Evolutionary conservation across 2,797 vertebrate species (phyloP), one percentile per base, ranked within the genome.

Genomic region (Brachymystax lenok): DNA sequence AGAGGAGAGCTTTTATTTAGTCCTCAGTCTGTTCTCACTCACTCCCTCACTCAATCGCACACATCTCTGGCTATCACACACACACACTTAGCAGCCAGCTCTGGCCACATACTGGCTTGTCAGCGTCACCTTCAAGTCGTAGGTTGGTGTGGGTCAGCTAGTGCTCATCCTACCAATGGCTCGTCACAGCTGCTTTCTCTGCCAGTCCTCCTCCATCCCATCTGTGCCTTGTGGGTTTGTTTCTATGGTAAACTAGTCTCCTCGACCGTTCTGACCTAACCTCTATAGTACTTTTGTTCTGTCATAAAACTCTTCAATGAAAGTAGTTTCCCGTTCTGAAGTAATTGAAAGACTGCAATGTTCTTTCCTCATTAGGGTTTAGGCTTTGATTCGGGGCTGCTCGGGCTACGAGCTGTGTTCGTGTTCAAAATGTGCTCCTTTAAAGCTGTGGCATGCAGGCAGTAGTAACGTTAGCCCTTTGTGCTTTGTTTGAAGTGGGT

Each of bases 121-220:
- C 83, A 17, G 59, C 86, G 86, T 88, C 79, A 81, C 90, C 90
- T 86, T 85, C 80, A 86, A 46, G 85, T 85, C 81, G 89, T 87
- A 87, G 85, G 87, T 84, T 85, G 83, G 86, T 84, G 87, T 87
- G 86, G 85, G 85, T 86, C 83, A 61, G 64, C 28, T 14, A 82
- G 82, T 81, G 81, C 83, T 85, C 84, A 82, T 83, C 77, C 75
- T 85, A 82, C 84, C 74, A 82, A 89, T 82, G 86, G 86, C 76
- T 86, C 84, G 81, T 85, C 84, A 73, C 84, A 71, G 88, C 80
- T 74, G 86, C 87, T 84, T 81, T 87, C 81, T 85, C 84, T 85
- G 88, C 90, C 89, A 85, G 80, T 63, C 85, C 85, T 91, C 90
- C 91, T 90, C 88, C 89, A 74, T 73, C 79, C 91, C 92, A 91